A percentile compares a stretch with the other conserved stretches of the same genome.
These are phyloP conservation scores for Nemotelus pantherinus DNA, from an alignment of 2,888 invertebrate species.

Conservation along the genomic window DNA sequence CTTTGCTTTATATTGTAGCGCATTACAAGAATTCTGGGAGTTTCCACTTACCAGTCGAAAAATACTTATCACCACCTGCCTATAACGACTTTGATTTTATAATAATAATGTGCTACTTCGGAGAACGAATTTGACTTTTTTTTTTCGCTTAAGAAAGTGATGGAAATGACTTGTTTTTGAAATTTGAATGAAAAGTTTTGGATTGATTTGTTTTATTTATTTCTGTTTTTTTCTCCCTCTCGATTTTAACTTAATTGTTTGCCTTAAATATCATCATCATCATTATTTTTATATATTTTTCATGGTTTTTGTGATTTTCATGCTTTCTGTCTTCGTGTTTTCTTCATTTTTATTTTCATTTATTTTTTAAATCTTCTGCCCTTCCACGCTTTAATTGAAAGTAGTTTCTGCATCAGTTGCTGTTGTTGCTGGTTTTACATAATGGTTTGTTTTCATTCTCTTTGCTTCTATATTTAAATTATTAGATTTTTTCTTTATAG, in stretches of 20 bases:
- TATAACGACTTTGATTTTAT: too few relatives aligned
- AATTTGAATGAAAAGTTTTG: too few relatives aligned
- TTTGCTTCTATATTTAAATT: constrained; percentile 55
- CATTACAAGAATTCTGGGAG: too few relatives aligned
- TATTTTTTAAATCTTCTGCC: neutral
- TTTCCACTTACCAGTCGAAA: neutral
- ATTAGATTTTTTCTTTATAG: constrained; percentile 35
- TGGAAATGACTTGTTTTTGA: too few relatives aligned
- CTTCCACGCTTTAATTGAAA: constrained; percentile 16
- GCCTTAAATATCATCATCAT: constrained; percentile 26
- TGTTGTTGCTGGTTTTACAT: too few relatives aligned
- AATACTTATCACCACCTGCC: neutral
- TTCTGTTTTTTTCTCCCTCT: constrained; percentile 13
- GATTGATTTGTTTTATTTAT: neutral
- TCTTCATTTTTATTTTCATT: neutral
- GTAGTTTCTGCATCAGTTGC: constrained; percentile 14
- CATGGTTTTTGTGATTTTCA: constrained; percentile 13
- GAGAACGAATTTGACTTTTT: too few relatives aligned
- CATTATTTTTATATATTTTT: constrained; percentile 15
- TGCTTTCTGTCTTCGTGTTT: neutral
- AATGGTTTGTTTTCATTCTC: constrained; percentile 38
- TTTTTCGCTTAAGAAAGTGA: too few relatives aligned
- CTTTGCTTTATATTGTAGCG: too few relatives aligned
- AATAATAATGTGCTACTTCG: too few relatives aligned
- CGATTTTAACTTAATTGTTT: constrained; percentile 37